Evolutionary conservation across 2,888 invertebrate genomes (phyloP).

Genomic region (Tanypteryx hageni): DNA sequence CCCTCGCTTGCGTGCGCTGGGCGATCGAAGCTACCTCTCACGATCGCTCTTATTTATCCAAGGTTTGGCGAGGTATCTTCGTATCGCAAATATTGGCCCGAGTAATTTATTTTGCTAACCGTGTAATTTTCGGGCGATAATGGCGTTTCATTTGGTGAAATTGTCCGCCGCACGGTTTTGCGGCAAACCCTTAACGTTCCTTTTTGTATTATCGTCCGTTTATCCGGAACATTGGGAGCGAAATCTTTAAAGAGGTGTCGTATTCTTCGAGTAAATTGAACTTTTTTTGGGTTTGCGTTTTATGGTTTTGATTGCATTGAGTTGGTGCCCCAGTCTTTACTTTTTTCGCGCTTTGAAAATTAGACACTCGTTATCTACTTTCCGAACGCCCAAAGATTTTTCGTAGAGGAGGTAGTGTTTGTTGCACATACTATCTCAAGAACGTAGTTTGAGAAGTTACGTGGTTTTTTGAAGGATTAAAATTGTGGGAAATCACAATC

Average conservation of each 20-base stretch:
- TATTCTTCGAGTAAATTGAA: too few species aligned
- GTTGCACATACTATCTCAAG: not conserved
- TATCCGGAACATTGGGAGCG: not conserved
- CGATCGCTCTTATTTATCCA: not conserved
- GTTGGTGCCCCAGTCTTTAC: too few species aligned
- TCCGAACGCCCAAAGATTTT: not conserved
- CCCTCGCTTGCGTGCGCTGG: not conserved
- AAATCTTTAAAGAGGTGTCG: not conserved
- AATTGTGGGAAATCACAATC: too few species aligned
- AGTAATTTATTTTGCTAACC: not conserved
- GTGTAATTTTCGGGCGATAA: conserved; percentile 22
- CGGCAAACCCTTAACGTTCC: not conserved
- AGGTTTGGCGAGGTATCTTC: not conserved
- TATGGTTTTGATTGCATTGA: too few species aligned
- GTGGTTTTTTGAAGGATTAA: too few species aligned
- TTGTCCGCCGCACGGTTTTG: not conserved
- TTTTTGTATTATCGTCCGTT: not conserved
- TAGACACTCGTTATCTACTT: not conserved
- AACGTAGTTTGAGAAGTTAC: too few species aligned
- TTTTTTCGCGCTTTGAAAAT: too few species aligned
- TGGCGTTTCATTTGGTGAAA: not conserved
- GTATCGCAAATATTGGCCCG: not conserved
- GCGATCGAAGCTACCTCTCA: not conserved
- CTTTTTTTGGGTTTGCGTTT: too few species aligned
- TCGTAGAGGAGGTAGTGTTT: not conserved